These are phyloP conservation scores for Theristicus caerulescens DNA, from an alignment of 2,113 vertebrate species.

Conservation along the genomic window DNA sequence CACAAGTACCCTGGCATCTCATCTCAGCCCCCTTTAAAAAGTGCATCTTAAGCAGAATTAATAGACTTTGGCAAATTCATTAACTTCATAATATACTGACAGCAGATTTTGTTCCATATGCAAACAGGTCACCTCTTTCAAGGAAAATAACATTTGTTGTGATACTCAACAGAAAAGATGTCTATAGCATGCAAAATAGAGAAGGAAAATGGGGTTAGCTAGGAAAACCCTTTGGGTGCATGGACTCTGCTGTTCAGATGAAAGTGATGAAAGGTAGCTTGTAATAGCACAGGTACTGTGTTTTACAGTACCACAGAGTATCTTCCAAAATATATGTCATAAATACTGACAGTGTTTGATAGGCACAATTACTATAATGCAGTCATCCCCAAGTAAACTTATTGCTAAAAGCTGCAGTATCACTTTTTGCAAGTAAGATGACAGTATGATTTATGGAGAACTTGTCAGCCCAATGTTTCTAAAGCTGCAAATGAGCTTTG, in stretches of 20 bases:
- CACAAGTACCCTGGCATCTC: neutral
- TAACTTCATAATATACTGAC: neutral
- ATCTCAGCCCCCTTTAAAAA: neutral
- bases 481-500: conserved; percentile 47
- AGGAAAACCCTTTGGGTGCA: neutral
- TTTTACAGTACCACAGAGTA: conserved; percentile 28
- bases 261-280: conserved; percentile 50
- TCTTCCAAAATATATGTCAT: conserved; percentile 58
- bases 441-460: conserved; percentile 54
- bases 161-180: conserved; percentile 35
- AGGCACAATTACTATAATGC: conserved; percentile 77
- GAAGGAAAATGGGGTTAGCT: conserved; percentile 1
- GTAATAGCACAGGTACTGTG: conserved; percentile 26
- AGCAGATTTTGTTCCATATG: conserved; percentile 13
- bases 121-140: neutral
- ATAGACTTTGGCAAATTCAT: conserved; percentile 18
- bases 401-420: conserved; percentile 82
- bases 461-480: conserved; percentile 15
- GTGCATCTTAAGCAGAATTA: neutral
- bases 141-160: conserved; percentile 8
- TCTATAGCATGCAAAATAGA: conserved; percentile 49
- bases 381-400: conserved; percentile 77
- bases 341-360: conserved; percentile 72
- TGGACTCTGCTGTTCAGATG: neutral
- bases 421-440: conserved; percentile 71